Evolutionary conservation across 2,113 vertebrate genomes (phyloP), one percentile per base, ranked within the genome.

Genomic region (Panthera uncia): DNA sequence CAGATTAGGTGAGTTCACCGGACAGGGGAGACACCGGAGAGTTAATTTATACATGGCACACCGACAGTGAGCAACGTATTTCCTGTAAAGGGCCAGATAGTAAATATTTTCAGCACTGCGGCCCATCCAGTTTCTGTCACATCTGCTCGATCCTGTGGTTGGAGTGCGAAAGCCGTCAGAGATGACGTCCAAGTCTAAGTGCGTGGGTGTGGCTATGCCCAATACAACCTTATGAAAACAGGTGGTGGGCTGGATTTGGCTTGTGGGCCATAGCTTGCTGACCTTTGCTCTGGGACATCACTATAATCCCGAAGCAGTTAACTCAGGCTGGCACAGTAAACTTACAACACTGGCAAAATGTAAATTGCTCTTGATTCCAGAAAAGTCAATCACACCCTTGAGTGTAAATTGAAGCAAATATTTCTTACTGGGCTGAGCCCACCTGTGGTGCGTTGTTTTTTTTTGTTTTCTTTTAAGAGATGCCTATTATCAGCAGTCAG

Each of bases 381-480:
- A 93, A 95, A 92, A 86, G 61, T 25, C 68, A 91, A 61, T 74
- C 79, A 79, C n/a, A 21, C 16, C 3, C 14, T 86, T 52, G 36
- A 92, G 36, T 27, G 41, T 31, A 74, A 93, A 91, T 16, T 16
- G 50, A 97, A 92, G 87, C 50, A 84, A 94, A 86, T 55, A 36
- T 68, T 91, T 87, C 76, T 91, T 71, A 4, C 38, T 68, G 33
- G 45, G 48, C 76, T 16, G 16, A 96, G 18, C 19, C 48, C 29
- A 1, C 45, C 25, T 18, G 21, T n/a, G n/a, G 65, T 66, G n/a
- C 1, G 0, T n/a, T 6, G 57, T 38, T 4, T 16, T 48, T 48
- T 6, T 66, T 33, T 6, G 9, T 48, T 76, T 45, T 15, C 88
- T 74, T 86, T 82, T 31, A 94, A 94, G 57, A 85, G 19, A 85